Evolutionary conservation across 2,888 invertebrate species (phyloP), one percentile per base, ranked within the genome.

Genomic region (Synergus japonicus): DNA sequence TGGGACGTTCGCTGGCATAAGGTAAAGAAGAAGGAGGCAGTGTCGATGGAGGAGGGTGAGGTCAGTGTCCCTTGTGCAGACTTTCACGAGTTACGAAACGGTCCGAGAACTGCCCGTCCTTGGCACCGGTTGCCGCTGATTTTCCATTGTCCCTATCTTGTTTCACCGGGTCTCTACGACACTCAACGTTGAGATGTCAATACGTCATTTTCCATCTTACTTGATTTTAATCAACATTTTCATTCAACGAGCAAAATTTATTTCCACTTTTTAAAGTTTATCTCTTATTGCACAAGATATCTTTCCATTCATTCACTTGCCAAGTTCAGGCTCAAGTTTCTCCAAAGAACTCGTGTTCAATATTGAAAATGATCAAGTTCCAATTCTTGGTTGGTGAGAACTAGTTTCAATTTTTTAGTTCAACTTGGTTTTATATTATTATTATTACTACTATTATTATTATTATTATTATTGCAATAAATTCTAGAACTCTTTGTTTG

Each of bases 61-160:
- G 91, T 92, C 92, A 92, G 90, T 92, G 92, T 91, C 91, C 92
- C 88, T 86, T 87, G 87, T 87, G 90, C 88, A 89, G 89, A 92
- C 92, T 92, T 92, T 92, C 92, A 92, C 92, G 90, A 90, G 91
- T 92, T 92, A 91, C 91, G 91, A 92, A 92, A 92, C 90, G 83
- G 83, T 79, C 86, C 81, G 89, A 89, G 89, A 90, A 91, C 91
- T 89, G 90, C 88, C 89, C 90, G 92, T 92, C 92, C 92, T 92
- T 92, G 92, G 91, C 92, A 91, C 90, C 91, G 90, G 92, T 89
- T 91, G 89, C 86, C 87, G 90, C 87, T 89, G 89, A 88, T 91
- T 91, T 91, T 92, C 91, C 90, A 89, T 91, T 91, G 91, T 91
- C 90, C 88, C 87, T 87, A 80, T 84, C 87, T 81, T 83, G 83